Evolutionary conservation across 2,113 vertebrate genomes (phyloP).

Genomic region (Apteryx mantelli): DNA sequence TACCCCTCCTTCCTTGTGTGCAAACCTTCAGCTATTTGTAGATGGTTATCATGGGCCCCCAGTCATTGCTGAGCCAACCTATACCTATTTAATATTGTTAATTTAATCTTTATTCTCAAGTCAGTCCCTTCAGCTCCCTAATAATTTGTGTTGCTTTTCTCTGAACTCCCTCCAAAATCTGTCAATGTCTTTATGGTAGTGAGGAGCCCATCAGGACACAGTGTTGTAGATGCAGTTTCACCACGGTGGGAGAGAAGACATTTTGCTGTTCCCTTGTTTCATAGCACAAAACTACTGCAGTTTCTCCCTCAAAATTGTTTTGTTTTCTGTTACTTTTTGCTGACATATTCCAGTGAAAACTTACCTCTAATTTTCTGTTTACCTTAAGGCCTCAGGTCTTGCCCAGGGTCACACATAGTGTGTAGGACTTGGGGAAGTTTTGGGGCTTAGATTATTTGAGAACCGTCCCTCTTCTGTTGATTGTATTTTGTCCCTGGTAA

Average conservation of each 20-base stretch:
- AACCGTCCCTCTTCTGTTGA: neutral
- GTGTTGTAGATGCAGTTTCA: neutral
- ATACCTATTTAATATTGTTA: neutral
- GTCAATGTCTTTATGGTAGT: neutral
- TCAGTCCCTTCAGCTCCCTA: neutral
- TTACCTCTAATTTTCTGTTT: neutral
- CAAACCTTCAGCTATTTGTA: neutral
- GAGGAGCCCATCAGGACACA: neutral
- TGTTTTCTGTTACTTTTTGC: neutral
- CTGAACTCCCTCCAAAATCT: neutral
- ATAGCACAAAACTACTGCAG: neutral
- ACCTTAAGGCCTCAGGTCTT: neutral
- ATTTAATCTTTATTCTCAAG: neutral
- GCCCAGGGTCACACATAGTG: neutral
- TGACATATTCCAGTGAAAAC: neutral
- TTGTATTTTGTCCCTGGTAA: neutral
- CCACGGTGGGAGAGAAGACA: neutral
- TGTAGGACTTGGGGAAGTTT: neutral
- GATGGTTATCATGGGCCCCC: neutral
- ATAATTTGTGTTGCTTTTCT: neutral
- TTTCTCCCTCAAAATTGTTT: neutral
- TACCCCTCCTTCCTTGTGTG: neutral
- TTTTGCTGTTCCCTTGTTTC: neutral
- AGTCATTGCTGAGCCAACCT: neutral
- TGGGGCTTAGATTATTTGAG: neutral